Conservation (phyloP, 2,797 vertebrate genomes). For the Coilia nasus region DNA sequence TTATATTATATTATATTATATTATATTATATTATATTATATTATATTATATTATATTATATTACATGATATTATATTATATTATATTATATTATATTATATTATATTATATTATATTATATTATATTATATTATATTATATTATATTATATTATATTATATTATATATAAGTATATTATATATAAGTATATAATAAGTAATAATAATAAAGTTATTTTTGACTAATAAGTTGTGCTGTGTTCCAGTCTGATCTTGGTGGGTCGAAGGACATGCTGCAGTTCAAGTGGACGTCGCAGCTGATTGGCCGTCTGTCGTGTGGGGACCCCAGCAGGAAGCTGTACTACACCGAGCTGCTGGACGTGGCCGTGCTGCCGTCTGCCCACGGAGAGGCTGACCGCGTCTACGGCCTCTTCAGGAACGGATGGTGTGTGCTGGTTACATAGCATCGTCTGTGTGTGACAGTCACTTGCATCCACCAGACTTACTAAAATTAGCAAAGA, state of each 20-base stretch:
- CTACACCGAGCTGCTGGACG: constrained; percentile 69
- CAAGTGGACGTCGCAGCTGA: constrained; percentile 74
- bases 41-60: no score
- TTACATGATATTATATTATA: no score
- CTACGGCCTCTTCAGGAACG: constrained; percentile 75
- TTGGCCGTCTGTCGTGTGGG: constrained; percentile 70
- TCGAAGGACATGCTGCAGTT: constrained; percentile 62
- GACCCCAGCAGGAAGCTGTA: constrained; percentile 18
- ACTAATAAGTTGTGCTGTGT: background rate
- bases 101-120: no score
- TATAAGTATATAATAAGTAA: background rate
- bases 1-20: no score
- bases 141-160: no score
- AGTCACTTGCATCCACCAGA: background rate
- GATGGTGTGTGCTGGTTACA: constrained; percentile 64
- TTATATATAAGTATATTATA: no score
- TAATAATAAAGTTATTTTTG: background rate
- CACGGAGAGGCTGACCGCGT: constrained; percentile 59
- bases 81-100: no score
- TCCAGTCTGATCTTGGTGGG: constrained; percentile 70
- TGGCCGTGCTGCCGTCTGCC: constrained; percentile 51
- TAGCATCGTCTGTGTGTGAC: no score
- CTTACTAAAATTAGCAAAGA: background rate
- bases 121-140: no score
- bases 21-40: no score